phyloP scores from a whole-genome alignment of 1,140 invertebrate genomes.

The Zaprionus vittiger region DNA sequence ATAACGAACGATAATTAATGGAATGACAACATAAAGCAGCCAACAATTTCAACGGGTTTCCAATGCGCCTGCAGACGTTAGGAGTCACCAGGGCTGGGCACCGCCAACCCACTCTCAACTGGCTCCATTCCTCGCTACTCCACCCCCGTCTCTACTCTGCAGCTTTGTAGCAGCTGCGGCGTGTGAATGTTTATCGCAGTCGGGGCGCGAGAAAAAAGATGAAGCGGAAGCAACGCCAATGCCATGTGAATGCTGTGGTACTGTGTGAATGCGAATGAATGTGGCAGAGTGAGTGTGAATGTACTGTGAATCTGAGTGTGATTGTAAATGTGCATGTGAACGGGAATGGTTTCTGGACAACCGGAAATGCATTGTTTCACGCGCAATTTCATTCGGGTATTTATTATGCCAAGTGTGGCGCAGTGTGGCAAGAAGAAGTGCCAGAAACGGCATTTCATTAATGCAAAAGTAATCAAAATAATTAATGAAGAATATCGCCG shows the following conservation, averaged over 20 bases:
- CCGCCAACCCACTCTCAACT: constrained; percentile 1
- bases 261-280: constrained; percentile 35
- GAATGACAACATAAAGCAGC: constrained; percentile 82
- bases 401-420: constrained; percentile 43
- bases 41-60: constrained; percentile 69
- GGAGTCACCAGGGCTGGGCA: constrained; percentile 14
- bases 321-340: constrained; percentile 31
- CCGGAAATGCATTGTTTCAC: constrained; percentile 79
- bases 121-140: neutral
- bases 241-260: constrained; percentile 28
- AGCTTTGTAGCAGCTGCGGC: constrained; percentile 18
- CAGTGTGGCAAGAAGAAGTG: neutral
- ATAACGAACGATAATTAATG: constrained; percentile 83
- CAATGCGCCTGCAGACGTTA: constrained; percentile 29
- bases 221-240: constrained; percentile 36
- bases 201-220: constrained; percentile 36
- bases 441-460: constrained; percentile 55
- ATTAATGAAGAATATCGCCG: constrained; percentile 56
- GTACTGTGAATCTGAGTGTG: neutral
- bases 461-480: constrained; percentile 66
- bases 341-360: constrained; percentile 37
- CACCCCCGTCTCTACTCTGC: neutral
- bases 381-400: constrained; percentile 72
- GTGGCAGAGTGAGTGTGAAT: constrained; percentile 19
- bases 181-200: constrained; percentile 67